Base-by-base conservation (phyloP, 2,797 vertebrate genomes). In the Eospalax fontanierii region DNA sequence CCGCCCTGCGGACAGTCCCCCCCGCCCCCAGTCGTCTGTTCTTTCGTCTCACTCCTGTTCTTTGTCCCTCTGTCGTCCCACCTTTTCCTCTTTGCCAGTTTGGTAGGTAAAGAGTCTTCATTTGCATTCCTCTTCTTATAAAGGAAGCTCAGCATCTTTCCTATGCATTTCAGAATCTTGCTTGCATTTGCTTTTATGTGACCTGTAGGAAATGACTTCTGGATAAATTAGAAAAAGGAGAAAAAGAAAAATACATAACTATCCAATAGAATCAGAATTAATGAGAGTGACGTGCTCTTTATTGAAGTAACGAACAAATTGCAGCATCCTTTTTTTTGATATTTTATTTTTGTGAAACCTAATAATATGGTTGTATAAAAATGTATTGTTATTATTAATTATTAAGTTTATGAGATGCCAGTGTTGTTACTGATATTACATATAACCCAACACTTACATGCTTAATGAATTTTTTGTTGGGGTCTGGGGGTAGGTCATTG, bases 51-150 rank as follows among this genome's bases (percentile, higher is more conserved):
- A 40, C 5, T 54, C 35, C 18, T 35, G 16, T 2, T 43, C 4
- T 46, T 28, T 46, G 70, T 30, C 12, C 28, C 26, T 61, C 0
- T 12, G 22, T 43, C 18, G 12, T 59, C 46, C 76, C 1, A 6
- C 38, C n/a, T 86, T 61, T 66, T 61, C 38, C 35, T 88, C 50
- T 80, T 43, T 89, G 43, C 63, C 70, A 79, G 33, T 22, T n/a
- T 74, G 59, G 54, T 26, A 57, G n/a, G 35, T 68, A 74, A 70
- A 74, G 80, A n/a, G 11, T 54, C 81, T 26, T 94, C 57, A 59
- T 71, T 92, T 94, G 75, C 65, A 46, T 92, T 92, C 71, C 15
- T 88, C 63, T 74, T 82, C 70, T 74, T 82, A 30, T 33, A 35
- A 92, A 46, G 11, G 65, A 83, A 79, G 4, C 57, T 50, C 18